Evolutionary conservation across 2,888 invertebrate species (phyloP), one percentile per base, ranked within the genome.

Genomic region (Cheilosia urbana): DNA sequence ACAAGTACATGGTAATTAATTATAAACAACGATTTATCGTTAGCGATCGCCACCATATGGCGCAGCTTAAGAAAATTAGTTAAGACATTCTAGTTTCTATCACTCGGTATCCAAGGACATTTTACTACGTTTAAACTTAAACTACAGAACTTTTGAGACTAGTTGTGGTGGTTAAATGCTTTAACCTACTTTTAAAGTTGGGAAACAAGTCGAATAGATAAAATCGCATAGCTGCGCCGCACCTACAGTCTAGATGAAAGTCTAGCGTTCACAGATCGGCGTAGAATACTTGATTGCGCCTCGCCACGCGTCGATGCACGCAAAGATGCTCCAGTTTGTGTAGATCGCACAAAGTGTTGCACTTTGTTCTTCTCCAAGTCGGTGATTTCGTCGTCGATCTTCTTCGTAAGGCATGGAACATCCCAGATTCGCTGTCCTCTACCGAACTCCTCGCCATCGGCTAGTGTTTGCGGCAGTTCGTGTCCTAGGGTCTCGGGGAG

Each of bases 381-480:
- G 57, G 90, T 90, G 40, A 89, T 89, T 15, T 89, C 89, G 2
- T 92, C 92, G 45, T 91, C 90, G 58, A 92, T 92, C 92, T 92
- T 95, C 95, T 95, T 95, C 42, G 94, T 93, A 88, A 94, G 93
- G 89, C 96, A 97, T 47, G 97, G 97, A 89, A 95, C 95, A 87
- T 97, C 96, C 94, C 96, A 96, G 89, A 97, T 95, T 87, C 93
- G 94, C 91, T 97, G 97, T 78, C 96, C 94, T 77, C 93, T 94
- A 3, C 97, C 97, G 89, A 97, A 97, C 89, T 96, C 94, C 92
- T 97, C 97, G 13, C 97, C 97, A 90, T 98, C 97, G 84, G 95
- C 95, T 9, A 98, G 92, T 0, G 97, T 97, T 91, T 97, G 97
- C 0, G 97, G 97, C 91, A 98, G 93, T 89, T 97, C 97, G 57